Evolutionary conservation across 2,797 vertebrate species (phyloP), one percentile per base, ranked within the genome.

Genomic region (Sciurus vulgaris): DNA sequence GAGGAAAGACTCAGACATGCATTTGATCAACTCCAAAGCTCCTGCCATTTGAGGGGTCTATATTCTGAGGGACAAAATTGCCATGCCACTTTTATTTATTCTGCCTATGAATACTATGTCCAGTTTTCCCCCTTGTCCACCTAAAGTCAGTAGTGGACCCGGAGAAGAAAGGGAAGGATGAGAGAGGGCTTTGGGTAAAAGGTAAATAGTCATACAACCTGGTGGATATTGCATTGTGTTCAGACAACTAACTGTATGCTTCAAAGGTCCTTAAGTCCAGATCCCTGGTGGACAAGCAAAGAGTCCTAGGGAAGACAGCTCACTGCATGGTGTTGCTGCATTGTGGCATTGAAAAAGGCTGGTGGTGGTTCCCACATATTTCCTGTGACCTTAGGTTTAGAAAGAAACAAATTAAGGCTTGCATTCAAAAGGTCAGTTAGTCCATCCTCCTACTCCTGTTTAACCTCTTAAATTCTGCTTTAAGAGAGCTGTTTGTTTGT

Each of bases 351-450:
- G 22, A 67, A 30, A 18, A 47, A 28, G 59, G 33, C 30, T 4
- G n/a, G 12, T 0, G 20, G 20, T 11, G 3, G 20, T 86, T 95
- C 86, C 38, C 24, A 30, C 13, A n/a, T 54, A 54, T 30, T 59
- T 88, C 56, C 82, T 73, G 7, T 38, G 38, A 85, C 5, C 24
- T 91, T 13, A 76, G 44, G 22, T 61, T 93, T 70, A 92, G 33
- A 67, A 77, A 81, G 85, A 67, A 69, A 63, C 56, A 69, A 44
- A 49, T 11, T 14, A 56, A 94, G 74, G 38, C 30, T 63, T 24
- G 7, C 10, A 35, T 70, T 72, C 26, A 18, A 14, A 65, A 93
- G 49, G 22, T 41, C 51, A 44, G 65, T 63, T 49, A 41, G 18
- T 67, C 8, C 38, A n/a, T 49, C 22, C 59, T 8, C 59, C 18